Evolutionary conservation across 1,140 invertebrate species (phyloP).

Genomic region (Macrotrachela quadricornifera): DNA sequence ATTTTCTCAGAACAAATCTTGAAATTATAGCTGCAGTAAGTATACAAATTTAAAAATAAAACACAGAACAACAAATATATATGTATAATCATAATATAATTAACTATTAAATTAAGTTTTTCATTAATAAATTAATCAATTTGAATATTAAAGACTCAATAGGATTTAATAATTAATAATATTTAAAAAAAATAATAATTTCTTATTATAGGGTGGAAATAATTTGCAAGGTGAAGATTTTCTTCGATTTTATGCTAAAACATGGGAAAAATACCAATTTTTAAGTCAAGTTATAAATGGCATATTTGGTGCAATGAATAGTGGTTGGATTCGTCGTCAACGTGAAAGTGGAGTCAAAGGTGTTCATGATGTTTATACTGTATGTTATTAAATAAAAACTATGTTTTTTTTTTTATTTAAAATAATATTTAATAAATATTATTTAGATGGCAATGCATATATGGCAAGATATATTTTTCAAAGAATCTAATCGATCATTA

Average conservation of each 20-base stretch:
- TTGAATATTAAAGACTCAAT: no score
- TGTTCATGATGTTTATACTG: constrained; percentile 85
- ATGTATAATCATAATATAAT: no score
- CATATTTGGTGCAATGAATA: constrained; percentile 85
- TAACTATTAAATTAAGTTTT: no score
- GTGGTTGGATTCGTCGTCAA: constrained; percentile 92
- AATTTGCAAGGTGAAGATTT: constrained; percentile 4
- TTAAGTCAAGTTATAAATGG: constrained; percentile 89
- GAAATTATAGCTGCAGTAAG: no score
- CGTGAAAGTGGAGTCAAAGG: constrained; percentile 88
- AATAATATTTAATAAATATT: not conserved
- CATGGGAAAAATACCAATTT: constrained; percentile 97
- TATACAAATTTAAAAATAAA: no score
- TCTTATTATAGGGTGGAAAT: not conserved
- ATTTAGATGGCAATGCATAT: constrained; percentile 68
- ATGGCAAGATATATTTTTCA: constrained; percentile 85
- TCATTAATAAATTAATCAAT: no score
- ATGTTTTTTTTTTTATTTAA: no score
- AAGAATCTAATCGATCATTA: constrained; percentile 71
- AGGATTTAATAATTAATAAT: no score
- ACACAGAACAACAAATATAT: no score
- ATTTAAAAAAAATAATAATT: no score
- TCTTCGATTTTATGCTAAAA: constrained; percentile 3
- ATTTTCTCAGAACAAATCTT: no score
- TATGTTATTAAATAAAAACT: constrained; percentile 18